Evolutionary conservation across 2,888 invertebrate genomes (phyloP).

Genomic region (Epinotia bilunana): DNA sequence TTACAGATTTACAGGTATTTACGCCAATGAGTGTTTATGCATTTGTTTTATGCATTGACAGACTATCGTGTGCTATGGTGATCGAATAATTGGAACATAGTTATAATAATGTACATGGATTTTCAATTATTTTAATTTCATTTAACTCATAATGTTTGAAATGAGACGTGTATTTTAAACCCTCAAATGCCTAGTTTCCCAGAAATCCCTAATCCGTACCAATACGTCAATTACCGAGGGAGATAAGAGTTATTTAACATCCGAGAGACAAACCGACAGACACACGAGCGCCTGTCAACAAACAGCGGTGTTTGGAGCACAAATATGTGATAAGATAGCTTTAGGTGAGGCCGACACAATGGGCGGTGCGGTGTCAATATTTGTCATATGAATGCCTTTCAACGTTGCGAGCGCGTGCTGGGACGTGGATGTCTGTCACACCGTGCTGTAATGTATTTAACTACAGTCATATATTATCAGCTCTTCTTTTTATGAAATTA

Average conservation of each 20-base stretch:
- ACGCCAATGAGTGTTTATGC: too few species aligned
- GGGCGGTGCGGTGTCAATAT: constrained; percentile 74
- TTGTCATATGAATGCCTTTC: constrained; percentile 78
- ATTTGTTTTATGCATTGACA: too few species aligned
- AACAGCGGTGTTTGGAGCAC: constrained; percentile 75
- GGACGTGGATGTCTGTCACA: constrained; percentile 57
- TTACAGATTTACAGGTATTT: too few species aligned
- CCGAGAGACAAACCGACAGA: constrained; percentile 75
- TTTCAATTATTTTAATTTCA: too few species aligned
- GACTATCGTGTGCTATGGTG: too few species aligned
- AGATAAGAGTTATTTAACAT: constrained; percentile 64
- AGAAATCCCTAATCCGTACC: constrained; percentile 62
- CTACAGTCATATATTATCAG: too few species aligned
- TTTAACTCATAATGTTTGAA: too few species aligned
- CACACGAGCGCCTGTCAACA: constrained; percentile 79
- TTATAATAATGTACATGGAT: too few species aligned
- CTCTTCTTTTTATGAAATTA: too few species aligned
- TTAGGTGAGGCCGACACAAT: constrained; percentile 81
- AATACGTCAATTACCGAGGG: constrained; percentile 73
- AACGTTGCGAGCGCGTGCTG: constrained; percentile 75
- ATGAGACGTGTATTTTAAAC: constrained; percentile 1
- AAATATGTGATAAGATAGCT: constrained; percentile 83
- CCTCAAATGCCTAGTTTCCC: constrained; percentile 46
- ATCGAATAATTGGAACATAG: too few species aligned
- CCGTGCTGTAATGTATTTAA: constrained; percentile 52